phyloP scores from a whole-genome alignment of 2,113 vertebrate genomes.

The Atherinomorus stipes region DNA sequence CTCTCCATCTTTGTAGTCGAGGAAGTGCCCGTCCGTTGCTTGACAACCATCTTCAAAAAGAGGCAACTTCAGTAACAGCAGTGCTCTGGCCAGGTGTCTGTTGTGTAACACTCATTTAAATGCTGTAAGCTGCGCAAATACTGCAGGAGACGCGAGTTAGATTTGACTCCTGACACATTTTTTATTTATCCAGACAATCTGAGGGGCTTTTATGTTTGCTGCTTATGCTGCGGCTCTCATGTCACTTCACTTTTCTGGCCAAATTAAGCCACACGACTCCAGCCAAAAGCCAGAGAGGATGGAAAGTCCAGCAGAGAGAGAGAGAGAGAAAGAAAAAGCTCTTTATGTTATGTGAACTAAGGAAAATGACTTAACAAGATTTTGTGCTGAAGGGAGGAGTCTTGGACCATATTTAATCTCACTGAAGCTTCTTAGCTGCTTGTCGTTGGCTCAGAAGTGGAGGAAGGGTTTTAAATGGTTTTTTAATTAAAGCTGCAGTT shows the following conservation, averaged over 20 bases:
- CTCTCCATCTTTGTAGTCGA: not conserved
- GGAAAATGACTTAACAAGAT: constrained; percentile 53
- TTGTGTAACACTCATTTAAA: constrained; percentile 47
- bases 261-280: constrained; percentile 30
- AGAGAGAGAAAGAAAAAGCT: not conserved
- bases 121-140: constrained; percentile 68
- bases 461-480: constrained; percentile 30
- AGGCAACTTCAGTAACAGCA: constrained; percentile 11
- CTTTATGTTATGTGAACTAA: constrained; percentile 32
- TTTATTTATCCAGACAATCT: constrained; percentile 14
- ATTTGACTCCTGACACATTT: constrained; percentile 40
- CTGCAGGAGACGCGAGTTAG: constrained; percentile 58
- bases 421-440: constrained; percentile 50
- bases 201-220: constrained; percentile 41
- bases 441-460: constrained; percentile 20
- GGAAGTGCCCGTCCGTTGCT: not conserved
- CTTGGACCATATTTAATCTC: constrained; percentile 45
- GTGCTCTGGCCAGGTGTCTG: not conserved
- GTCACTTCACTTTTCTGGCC: constrained; percentile 8
- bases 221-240: constrained; percentile 20
- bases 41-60: constrained; percentile 32
- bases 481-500: constrained; percentile 68
- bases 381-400: constrained; percentile 34
- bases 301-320: constrained; percentile 24
- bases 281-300: not conserved